Base-by-base conservation (phyloP, 2,888 invertebrate species). In the Shargacucullia verbasci region DNA sequence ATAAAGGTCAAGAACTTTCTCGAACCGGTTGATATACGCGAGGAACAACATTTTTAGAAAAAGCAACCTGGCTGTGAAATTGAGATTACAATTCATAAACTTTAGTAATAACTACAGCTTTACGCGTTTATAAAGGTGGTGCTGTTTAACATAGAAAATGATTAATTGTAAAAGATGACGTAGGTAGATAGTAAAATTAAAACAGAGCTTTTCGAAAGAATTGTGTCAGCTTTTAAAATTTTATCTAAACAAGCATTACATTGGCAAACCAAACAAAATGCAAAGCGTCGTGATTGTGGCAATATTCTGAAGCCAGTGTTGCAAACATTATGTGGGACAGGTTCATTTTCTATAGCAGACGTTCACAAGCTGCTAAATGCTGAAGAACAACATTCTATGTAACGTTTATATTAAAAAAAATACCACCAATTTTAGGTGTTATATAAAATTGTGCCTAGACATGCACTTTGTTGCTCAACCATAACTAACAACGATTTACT, bases 1-100 rank as follows among this genome's bases (percentile, higher is more conserved):
- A 33, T 48, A 69, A 69, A 63, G 40, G 59, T 29, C 39, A 52
- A 53, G 60, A 49, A 48, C 46, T 70, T 69, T 64, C 49, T 60
- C 38, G 13, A 54, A 56, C 68, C 60, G 39, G 70, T 65, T 35
- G 7, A 14, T 15, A 45, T 48, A 46, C 41, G 49, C 48, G 67
- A 50, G 49, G 33, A 37, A 45, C 15, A 15, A 14, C 25, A 33
- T 56, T 61, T 64, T 59, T 64, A 69, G 54, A 69, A 63, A 68
- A 69, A 46, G 27, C 39, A 63, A 44, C 47, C 45, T 50, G 40
- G 33, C 27, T 38, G 54, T 31, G 69, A 63, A 54, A 63, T 63
- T 46, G n/a, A 39, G 39, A 53, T 41, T 37, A 27, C 15, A 54
- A 72, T 59, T 44, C 43, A 49, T 53, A 67, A 31, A 41, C 38